These are phyloP conservation scores for Anhinga rufa DNA, from an alignment of 2,113 vertebrate genomes.

Conservation along the genomic window DNA sequence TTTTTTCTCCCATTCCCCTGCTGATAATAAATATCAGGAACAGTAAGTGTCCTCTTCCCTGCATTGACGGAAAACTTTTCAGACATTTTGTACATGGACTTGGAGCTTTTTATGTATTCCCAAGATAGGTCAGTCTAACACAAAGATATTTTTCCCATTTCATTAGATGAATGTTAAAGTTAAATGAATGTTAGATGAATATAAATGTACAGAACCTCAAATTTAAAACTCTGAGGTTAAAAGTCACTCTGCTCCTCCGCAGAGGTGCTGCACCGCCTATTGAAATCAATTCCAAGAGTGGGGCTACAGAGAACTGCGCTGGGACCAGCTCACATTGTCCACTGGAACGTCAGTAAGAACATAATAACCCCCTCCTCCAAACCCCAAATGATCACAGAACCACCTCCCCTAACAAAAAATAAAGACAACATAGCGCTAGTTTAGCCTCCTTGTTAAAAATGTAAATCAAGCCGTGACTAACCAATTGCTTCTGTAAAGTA, in stretches of 20 bases:
- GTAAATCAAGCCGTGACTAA: neutral
- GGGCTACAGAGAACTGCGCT: neutral
- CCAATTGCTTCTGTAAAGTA: neutral
- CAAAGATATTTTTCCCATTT: neutral
- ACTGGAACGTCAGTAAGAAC: neutral
- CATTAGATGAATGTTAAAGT: neutral
- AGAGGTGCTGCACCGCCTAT: neutral
- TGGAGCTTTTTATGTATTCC: neutral
- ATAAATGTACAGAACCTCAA: neutral
- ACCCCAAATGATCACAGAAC: neutral
- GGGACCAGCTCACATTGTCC: neutral
- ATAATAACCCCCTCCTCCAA: neutral
- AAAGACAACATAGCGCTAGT: neutral
- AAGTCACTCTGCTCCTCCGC: neutral
- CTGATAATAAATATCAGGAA: neutral
- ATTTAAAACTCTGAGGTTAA: neutral
- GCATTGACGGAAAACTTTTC: neutral
- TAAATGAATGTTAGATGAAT: neutral
- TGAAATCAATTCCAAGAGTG: neutral
- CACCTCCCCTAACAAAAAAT: neutral
- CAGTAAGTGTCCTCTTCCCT: neutral
- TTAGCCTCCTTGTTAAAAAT: neutral
- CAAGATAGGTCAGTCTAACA: neutral
- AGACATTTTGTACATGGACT: neutral
- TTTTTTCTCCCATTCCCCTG: neutral